These are phyloP conservation scores for Lasioglossum malachurum DNA, from an alignment of 2,888 invertebrate genomes.

Conservation along the genomic window DNA sequence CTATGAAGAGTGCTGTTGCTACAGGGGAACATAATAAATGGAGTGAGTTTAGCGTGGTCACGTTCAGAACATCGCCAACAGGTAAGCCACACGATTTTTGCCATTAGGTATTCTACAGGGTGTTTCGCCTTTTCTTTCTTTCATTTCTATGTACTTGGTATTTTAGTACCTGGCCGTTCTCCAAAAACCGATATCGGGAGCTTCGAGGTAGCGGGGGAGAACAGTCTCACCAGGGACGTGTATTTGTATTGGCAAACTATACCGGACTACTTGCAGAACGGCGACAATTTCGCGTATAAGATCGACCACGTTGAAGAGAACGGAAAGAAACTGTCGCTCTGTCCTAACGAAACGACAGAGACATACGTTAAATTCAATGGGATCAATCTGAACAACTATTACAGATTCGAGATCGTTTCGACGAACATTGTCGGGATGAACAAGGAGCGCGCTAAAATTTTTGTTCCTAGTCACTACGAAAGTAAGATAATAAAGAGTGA, in stretches of 20 bases:
- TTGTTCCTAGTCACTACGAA: constrained; percentile 87
- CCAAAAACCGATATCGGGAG: constrained; percentile 91
- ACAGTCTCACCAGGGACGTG: constrained; percentile 87
- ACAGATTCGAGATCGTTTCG: constrained; percentile 88
- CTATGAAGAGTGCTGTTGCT: constrained; percentile 87
- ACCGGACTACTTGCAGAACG: constrained; percentile 89
- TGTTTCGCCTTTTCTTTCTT: constrained; percentile 21
- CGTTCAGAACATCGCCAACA: constrained; percentile 87
- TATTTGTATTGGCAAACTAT: constrained; percentile 93
- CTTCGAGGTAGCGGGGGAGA: constrained; percentile 87
- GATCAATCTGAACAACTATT: constrained; percentile 83
- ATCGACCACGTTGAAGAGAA: constrained; percentile 85
- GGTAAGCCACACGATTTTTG: constrained; percentile 72
- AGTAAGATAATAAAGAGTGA: constrained; percentile 81
- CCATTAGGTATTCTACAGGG: constrained; percentile 1
- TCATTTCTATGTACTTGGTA: constrained; percentile 37
- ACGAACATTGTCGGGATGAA: constrained; percentile 88
- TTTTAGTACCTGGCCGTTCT: constrained; percentile 88
- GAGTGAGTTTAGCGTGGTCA: constrained; percentile 88
- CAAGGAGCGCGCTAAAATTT: constrained; percentile 86
- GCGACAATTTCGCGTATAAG: constrained; percentile 90
- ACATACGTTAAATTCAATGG: constrained; percentile 88
- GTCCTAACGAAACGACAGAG: constrained; percentile 86
- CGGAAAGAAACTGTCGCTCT: constrained; percentile 83
- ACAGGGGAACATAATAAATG: constrained; percentile 87